Percentiles rank a stretch among this genome's conserved stretches.
Evolutionary conservation across 2,888 invertebrate genomes (phyloP).

Genomic region (Pandemis corylana): DNA sequence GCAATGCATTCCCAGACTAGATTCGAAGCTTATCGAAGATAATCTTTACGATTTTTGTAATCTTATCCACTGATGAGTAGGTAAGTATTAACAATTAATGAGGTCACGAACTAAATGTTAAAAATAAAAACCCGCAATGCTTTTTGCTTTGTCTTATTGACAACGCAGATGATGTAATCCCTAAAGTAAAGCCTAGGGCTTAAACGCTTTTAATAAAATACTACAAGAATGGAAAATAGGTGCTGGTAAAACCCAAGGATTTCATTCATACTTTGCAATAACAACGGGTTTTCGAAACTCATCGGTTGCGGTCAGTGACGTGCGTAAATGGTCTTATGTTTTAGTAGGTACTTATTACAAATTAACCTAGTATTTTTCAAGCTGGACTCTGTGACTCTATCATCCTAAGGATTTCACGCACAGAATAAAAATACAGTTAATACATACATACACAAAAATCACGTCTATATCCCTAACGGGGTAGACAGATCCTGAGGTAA

Average conservation of each 20-base stretch:
- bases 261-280: conserved; percentile 69
- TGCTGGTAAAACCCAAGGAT: conserved; percentile 66
- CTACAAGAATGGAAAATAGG: conserved; percentile 46
- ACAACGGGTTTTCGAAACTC: conserved; percentile 62
- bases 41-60: not conserved
- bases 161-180: conserved; percentile 24
- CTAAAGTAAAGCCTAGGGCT: not conserved
- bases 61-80: not conserved
- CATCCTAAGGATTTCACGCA: no score
- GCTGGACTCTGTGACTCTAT: no score
- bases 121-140: not conserved
- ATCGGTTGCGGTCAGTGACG: conserved; percentile 62
- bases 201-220: conserved; percentile 5
- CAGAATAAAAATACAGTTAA: no score
- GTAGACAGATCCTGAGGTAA: no score
- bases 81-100: not conserved
- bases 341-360: conserved; percentile 11
- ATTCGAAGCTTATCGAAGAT: conserved; percentile 1
- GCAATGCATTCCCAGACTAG: conserved; percentile 10
- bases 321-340: conserved; percentile 45
- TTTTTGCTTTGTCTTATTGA: conserved; percentile 1
- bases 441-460: no score
- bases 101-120: not conserved
- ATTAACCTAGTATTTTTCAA: not conserved
- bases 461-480: no score